Percentiles rank a stretch among this genome's conserved stretches.
Evolutionary conservation across 2,797 vertebrate genomes (phyloP).

Genomic region (Peromyscus aztecus): DNA sequence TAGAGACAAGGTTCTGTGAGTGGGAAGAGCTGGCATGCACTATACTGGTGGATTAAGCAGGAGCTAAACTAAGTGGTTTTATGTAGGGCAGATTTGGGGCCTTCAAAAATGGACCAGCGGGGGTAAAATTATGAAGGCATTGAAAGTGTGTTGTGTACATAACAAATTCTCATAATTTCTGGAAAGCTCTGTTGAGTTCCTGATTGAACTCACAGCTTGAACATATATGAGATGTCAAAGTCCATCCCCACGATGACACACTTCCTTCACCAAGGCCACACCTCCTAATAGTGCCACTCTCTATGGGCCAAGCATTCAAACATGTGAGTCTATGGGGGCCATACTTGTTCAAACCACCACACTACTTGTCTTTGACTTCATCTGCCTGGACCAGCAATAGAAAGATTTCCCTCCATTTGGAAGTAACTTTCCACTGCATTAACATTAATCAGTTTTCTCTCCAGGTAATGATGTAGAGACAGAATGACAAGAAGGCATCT

Average conservation of each 20-base stretch:
- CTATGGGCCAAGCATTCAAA: neutral
- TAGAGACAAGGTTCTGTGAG: neutral
- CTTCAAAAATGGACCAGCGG: neutral
- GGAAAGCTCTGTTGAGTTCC: constrained; percentile 20
- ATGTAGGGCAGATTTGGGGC: neutral
- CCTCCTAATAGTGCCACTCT: neutral
- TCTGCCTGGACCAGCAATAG: constrained; percentile 7
- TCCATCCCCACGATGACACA: neutral
- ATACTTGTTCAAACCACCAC: neutral
- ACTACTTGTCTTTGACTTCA: constrained; percentile 23
- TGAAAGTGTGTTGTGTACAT: neutral
- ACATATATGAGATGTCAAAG: neutral
- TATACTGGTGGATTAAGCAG: constrained; percentile 5
- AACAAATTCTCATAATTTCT: constrained; percentile 32
- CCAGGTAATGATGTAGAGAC: constrained; percentile 8
- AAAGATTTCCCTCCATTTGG: constrained; percentile 1
- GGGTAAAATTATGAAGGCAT: neutral
- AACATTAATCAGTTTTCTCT: constrained; percentile 63
- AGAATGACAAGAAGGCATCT: constrained; percentile 4
- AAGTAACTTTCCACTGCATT: constrained; percentile 62
- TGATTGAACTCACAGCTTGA: neutral
- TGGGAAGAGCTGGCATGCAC: neutral
- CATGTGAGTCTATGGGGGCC: neutral
- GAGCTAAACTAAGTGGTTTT: neutral
- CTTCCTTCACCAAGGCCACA: neutral